Percentiles rank a stretch among this genome's conserved stretches.
These are phyloP conservation scores for Struthidea cinerea DNA, from an alignment of 2,113 vertebrate genomes.

Conservation along the genomic window DNA sequence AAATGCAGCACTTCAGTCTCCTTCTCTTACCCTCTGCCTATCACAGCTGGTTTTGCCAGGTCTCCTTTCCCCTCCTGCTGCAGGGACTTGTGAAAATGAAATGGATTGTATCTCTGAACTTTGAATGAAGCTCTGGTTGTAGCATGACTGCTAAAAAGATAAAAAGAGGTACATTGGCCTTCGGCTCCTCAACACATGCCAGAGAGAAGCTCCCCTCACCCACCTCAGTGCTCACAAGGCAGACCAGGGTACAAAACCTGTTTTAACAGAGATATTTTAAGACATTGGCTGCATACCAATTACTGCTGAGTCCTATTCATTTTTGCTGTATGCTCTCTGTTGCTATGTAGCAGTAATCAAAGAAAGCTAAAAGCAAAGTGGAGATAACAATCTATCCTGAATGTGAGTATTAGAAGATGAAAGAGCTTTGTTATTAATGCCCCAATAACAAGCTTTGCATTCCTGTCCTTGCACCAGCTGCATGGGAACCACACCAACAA, in stretches of 20 bases:
- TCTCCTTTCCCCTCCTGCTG: background rate
- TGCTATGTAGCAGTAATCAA: conserved; percentile 46
- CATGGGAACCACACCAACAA: background rate
- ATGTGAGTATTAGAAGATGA: conserved; percentile 26
- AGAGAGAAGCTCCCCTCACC: background rate
- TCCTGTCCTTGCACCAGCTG: conserved; percentile 11
- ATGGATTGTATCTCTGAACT: background rate
- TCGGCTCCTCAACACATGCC: background rate
- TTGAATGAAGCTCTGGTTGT: background rate
- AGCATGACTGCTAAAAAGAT: background rate
- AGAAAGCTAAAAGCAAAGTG: conserved; percentile 45
- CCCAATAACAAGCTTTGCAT: background rate
- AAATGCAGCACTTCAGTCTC: background rate
- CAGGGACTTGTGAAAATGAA: background rate
- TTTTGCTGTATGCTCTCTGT: background rate
- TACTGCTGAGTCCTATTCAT: conserved; percentile 33
- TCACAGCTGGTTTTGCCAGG: background rate
- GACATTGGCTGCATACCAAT: conserved; percentile 35
- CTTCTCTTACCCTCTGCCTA: background rate
- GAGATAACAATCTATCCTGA: conserved; percentile 50
- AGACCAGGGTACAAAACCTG: conserved; percentile 26
- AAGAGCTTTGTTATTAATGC: conserved; percentile 41
- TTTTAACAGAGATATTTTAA: conserved; percentile 50
- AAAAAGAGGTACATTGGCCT: background rate
- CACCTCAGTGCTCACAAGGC: background rate